Percentiles rank a stretch among this genome's conserved stretches.
Evolutionary conservation across 1,140 invertebrate species (phyloP).

Genomic region (Mercenaria mercenaria): DNA sequence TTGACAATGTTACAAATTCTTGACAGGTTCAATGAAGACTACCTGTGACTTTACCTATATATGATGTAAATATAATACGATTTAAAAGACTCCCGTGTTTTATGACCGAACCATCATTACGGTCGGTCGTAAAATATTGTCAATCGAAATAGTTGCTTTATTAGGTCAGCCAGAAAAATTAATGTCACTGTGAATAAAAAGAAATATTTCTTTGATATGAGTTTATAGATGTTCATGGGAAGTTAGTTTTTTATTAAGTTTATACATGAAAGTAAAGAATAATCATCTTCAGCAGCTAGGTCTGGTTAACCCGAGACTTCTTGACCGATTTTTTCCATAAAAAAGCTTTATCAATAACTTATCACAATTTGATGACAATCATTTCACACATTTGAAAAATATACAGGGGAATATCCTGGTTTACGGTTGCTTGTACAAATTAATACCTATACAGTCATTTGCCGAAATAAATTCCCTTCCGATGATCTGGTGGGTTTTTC

Average conservation of each 20-base stretch:
- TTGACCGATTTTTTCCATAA: too few species aligned
- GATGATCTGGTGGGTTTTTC: too few species aligned
- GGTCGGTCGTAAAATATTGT: background rate
- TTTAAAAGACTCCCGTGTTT: background rate
- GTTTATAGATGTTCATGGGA: background rate
- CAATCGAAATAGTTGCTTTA: background rate
- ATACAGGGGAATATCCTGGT: too few species aligned
- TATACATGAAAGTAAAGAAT: background rate
- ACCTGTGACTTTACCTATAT: background rate
- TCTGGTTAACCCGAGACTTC: too few species aligned
- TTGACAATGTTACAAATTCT: constrained; percentile 3
- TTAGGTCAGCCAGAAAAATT: background rate
- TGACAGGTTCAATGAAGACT: constrained; percentile 9
- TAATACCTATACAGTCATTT: too few species aligned
- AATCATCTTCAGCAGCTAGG: too few species aligned
- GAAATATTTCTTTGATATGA: background rate
- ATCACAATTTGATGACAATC: too few species aligned
- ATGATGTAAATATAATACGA: background rate
- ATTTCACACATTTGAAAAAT: too few species aligned
- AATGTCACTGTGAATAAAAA: background rate
- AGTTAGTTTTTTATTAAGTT: background rate
- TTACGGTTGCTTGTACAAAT: too few species aligned
- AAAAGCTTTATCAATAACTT: too few species aligned
- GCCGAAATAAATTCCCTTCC: too few species aligned
- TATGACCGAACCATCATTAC: background rate